A percentile compares a stretch with the other conserved stretches of the same genome.
Conservation (phyloP, 2,888 invertebrate genomes). For the Philonicus albiceps region DNA sequence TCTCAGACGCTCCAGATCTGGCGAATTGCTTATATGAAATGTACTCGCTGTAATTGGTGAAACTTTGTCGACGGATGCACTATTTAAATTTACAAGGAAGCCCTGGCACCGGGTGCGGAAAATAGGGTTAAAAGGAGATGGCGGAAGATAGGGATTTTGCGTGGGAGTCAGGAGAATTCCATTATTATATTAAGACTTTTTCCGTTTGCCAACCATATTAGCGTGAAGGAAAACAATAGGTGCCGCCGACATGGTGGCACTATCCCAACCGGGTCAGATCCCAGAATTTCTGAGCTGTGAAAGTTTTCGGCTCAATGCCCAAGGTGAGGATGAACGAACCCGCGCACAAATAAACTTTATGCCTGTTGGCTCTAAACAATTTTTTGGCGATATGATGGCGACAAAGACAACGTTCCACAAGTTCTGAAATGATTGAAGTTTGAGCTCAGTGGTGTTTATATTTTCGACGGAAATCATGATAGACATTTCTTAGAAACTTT, state of each 20-base stretch:
- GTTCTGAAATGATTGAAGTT: conserved; percentile 1
- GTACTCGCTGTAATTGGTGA: not conserved
- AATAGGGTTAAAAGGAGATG: not conserved
- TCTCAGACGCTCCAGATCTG: not conserved
- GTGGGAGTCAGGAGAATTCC: not conserved
- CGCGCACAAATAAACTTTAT: conserved; percentile 2
- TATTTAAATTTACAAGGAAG: conserved; percentile 15
- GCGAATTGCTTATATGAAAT: not conserved
- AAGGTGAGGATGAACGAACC: not conserved
- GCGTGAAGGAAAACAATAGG: conserved; percentile 14
- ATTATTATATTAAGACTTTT: not conserved
- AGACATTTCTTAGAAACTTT: not conserved
- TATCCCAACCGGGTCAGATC: not conserved
- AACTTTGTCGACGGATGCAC: conserved; percentile 12
- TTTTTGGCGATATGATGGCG: not conserved
- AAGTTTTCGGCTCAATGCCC: not conserved
- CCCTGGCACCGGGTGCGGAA: no score
- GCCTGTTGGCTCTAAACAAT: conserved; percentile 21
- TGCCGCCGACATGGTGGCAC: not conserved
- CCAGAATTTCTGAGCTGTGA: not conserved
- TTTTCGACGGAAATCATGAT: not conserved
- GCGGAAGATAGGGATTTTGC: not conserved
- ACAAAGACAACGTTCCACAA: not conserved
- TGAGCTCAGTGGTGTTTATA: not conserved
- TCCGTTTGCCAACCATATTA: conserved; percentile 6